Evolutionary conservation across 2,888 invertebrate species (phyloP).

Genomic region (Cataglyphis albicans): DNA sequence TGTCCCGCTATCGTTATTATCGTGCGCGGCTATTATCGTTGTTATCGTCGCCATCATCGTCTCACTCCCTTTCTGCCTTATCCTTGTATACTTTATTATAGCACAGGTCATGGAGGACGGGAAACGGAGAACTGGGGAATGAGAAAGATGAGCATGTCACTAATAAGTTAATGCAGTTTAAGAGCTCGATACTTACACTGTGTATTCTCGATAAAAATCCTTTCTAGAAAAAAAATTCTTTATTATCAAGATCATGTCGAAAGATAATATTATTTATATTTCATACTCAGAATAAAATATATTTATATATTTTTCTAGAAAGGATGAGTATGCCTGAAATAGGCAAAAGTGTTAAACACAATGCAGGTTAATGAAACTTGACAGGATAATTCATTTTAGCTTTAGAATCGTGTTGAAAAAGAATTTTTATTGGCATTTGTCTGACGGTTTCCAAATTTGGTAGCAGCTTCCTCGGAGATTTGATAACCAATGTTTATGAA

Average conservation of each 20-base stretch:
- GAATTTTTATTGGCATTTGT: no score
- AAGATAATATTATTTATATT: neutral
- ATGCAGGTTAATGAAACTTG: no score
- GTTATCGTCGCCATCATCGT: constrained; percentile 48
- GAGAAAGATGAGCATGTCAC: neutral
- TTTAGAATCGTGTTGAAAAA: no score
- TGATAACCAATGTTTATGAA: no score
- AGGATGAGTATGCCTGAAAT: no score
- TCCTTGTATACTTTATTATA: constrained; percentile 14
- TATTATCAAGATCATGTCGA: neutral
- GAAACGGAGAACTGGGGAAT: constrained; percentile 34
- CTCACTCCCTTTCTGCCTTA: constrained; percentile 4
- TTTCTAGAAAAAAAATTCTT: neutral
- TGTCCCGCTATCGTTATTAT: constrained; percentile 53
- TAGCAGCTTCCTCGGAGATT: no score
- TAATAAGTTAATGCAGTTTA: constrained; percentile 12
- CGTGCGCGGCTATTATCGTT: constrained; percentile 51
- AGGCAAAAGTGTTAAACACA: no score
- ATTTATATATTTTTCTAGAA: neutral
- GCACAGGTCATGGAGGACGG: neutral
- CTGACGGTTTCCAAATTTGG: no score
- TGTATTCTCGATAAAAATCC: neutral
- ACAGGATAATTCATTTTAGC: no score
- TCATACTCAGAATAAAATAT: neutral
- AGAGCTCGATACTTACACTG: neutral